Evolutionary conservation across 2,888 invertebrate species (phyloP).

Genomic region (Fragum whitleyi): DNA sequence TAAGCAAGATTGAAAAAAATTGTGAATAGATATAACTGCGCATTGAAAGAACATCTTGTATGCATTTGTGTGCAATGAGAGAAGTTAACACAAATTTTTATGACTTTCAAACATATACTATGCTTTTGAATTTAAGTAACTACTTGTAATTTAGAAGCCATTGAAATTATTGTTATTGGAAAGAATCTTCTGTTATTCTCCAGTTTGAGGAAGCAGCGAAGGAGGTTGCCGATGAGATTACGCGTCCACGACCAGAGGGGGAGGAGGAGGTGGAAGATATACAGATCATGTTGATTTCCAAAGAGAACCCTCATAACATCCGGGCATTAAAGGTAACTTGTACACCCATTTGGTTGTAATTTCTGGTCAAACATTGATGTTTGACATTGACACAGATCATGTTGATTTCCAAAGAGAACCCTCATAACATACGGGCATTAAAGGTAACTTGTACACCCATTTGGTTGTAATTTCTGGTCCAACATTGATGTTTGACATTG

Average conservation of each 20-base stretch:
- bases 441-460: slow-evolving; percentile 92
- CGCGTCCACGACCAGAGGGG: slow-evolving; percentile 95
- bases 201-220: slow-evolving; percentile 97
- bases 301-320: slow-evolving; percentile 92
- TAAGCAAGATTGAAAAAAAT: too few relatives aligned
- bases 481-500: too few relatives aligned
- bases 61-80: too few relatives aligned
- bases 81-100: too few relatives aligned
- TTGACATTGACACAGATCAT: slow-evolving; percentile 97
- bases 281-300: slow-evolving; percentile 94
- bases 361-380: background rate
- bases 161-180: too few relatives aligned
- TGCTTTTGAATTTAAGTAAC: too few relatives aligned
- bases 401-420: slow-evolving; percentile 93
- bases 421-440: slow-evolving; percentile 92
- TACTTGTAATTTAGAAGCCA: too few relatives aligned
- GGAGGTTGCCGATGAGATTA: slow-evolving; percentile 97
- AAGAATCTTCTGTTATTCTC: slow-evolving; percentile 30
- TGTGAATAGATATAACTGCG: too few relatives aligned
- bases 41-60: too few relatives aligned
- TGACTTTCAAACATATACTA: too few relatives aligned
- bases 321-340: slow-evolving; percentile 93
- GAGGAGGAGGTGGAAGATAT: slow-evolving; percentile 96
- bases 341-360: too few relatives aligned
- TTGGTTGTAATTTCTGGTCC: background rate